Evolutionary conservation across 2,888 invertebrate genomes (phyloP).

Genomic region (Osmoderma eremita): DNA sequence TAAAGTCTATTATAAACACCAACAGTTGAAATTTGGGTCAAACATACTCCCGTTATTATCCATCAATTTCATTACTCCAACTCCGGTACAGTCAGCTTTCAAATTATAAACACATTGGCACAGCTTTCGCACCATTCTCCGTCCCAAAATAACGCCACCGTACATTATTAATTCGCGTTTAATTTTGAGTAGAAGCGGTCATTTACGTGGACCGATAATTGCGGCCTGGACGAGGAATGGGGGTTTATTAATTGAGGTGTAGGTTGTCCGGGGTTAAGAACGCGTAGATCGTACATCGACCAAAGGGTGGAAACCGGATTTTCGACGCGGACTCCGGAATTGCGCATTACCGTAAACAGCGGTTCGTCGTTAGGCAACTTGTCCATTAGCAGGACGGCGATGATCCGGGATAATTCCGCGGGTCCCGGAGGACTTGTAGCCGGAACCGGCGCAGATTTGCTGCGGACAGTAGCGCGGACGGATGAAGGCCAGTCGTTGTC

Average conservation of each 20-base stretch:
- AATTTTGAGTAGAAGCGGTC: conserved; percentile 32
- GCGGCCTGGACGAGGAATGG: not conserved
- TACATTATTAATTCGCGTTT: conserved; percentile 38
- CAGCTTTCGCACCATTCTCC: not conserved
- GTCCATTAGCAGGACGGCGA: conserved; percentile 58
- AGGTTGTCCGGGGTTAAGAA: conserved; percentile 16
- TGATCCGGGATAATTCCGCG: conserved; percentile 56
- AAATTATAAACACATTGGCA: no score
- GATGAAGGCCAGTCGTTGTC: no score
- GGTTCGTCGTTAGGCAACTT: conserved; percentile 59
- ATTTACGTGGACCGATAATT: conserved; percentile 28
- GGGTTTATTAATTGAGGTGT: conserved; percentile 30
- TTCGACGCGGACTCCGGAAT: conserved; percentile 51
- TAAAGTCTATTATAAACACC: no score
- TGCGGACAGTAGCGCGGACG: conserved; percentile 52
- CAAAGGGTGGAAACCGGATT: conserved; percentile 45
- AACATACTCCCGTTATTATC: no score
- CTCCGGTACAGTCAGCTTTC: no score
- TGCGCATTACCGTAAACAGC: conserved; percentile 59
- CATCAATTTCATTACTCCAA: no score
- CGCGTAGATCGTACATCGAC: not conserved
- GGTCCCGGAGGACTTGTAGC: conserved; percentile 54
- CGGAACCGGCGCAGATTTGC: conserved; percentile 55
- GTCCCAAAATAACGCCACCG: not conserved
- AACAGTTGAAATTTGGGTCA: no score